Conservation (phyloP, 1,140 invertebrate species). For the Drosophila leontia region DNA sequence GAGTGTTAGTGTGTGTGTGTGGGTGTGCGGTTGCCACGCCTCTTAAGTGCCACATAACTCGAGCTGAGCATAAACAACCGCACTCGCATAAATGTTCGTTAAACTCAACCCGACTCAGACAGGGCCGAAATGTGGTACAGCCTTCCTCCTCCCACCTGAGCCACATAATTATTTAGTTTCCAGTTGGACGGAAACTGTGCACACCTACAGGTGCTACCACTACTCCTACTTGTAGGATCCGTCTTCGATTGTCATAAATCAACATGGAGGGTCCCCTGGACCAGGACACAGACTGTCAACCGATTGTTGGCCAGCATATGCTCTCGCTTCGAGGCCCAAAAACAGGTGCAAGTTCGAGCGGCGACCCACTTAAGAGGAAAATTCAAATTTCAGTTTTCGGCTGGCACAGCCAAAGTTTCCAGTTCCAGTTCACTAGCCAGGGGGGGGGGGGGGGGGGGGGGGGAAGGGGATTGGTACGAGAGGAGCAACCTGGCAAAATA, state of each 20-base stretch:
- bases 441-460: not conserved
- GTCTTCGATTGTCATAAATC: constrained; percentile 81
- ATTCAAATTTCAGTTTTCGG: constrained; percentile 41
- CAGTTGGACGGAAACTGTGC: constrained; percentile 66
- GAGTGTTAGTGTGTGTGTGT: constrained; percentile 11
- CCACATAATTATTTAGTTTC: constrained; percentile 81
- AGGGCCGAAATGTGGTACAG: constrained; percentile 18
- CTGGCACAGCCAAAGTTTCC: constrained; percentile 26
- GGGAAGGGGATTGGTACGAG: constrained; percentile 6
- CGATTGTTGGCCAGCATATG: constrained; percentile 60
- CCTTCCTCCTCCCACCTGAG: constrained; percentile 36
- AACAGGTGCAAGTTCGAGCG: constrained; percentile 50
- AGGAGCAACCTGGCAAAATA: constrained; percentile 29
- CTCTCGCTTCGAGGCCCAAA: constrained; percentile 25
- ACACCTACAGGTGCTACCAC: constrained; percentile 15
- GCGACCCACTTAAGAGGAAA: constrained; percentile 57
- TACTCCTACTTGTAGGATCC: constrained; percentile 26
- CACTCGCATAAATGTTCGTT: constrained; percentile 80
- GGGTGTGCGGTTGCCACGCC: constrained; percentile 58
- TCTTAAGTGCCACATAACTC: constrained; percentile 76
- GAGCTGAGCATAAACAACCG: constrained; percentile 79
- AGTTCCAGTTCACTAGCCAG: constrained; percentile 27
- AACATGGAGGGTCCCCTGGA: constrained; percentile 38
- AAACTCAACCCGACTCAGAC: constrained; percentile 51
- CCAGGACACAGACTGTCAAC: constrained; percentile 47